Percentiles rank a stretch among this genome's conserved stretches.
Evolutionary conservation across 2,888 invertebrate species (phyloP).

Genomic region (Pyrrhia umbra): DNA sequence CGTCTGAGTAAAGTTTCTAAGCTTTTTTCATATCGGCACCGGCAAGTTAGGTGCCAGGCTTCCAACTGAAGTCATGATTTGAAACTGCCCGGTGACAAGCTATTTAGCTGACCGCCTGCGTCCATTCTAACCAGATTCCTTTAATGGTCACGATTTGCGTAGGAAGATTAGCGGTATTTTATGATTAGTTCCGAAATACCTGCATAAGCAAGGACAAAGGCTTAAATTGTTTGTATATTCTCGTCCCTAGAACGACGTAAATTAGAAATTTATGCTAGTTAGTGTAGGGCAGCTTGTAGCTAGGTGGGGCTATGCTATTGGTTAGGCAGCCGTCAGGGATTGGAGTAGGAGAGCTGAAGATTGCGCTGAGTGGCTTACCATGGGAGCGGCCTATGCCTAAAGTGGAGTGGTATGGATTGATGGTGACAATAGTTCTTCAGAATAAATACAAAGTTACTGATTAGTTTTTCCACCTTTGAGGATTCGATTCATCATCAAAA

Average conservation of each 20-base stretch:
- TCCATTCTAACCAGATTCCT: constrained; percentile 33
- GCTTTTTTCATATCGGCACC: neutral
- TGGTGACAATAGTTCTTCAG: no score
- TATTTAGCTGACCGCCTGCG: constrained; percentile 29
- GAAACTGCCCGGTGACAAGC: constrained; percentile 10
- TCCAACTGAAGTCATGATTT: neutral
- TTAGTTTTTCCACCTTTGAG: no score
- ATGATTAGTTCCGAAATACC: constrained; percentile 45
- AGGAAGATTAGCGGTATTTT: constrained; percentile 37
- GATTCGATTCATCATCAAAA: no score
- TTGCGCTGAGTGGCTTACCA: no score
- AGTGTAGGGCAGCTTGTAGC: no score
- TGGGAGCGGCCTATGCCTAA: no score
- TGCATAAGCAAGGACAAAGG: constrained; percentile 17
- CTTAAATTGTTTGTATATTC: neutral
- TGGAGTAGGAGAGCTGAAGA: no score
- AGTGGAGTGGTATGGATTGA: no score
- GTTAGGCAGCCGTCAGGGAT: no score
- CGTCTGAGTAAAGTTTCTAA: no score
- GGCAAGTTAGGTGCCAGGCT: neutral
- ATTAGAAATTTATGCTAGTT: neutral
- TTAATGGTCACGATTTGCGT: constrained; percentile 44
- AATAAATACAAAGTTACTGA: no score
- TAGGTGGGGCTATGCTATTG: no score
- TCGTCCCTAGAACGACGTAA: neutral